Base-by-base conservation (phyloP, 2,888 invertebrate genomes). In the Trichacis sp. region DNA sequence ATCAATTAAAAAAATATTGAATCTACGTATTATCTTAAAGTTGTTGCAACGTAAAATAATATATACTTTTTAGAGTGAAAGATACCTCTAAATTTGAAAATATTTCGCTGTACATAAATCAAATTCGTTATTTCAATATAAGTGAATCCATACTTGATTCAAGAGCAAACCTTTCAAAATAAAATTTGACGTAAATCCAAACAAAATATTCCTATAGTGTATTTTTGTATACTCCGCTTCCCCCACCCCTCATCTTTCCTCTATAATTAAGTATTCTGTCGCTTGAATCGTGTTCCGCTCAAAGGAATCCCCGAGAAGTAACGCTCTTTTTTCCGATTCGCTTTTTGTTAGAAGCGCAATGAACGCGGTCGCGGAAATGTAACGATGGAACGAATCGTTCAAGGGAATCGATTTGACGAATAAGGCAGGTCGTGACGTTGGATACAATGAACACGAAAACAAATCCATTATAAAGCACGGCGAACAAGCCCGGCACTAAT, bases 401-500 rank as follows among this genome's bases (percentile, higher is more conserved):
- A 33, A 15, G 20, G 11, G 50, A 58, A 68, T 69, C 61, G 63
- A 68, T 65, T 56, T 36, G 57, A 15, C 51, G 38, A 33, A 52
- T 71, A 63, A n/a, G n/a, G n/a, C n/a, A n/a, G n/a, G n/a, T 63
- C 58, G 68, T 68, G 53, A 62, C 33, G 47, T 49, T 57, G 36
- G 58, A 48, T 58, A 64, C 65, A 65, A 63, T 58, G 66, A 57
- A 47, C 49, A 18, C 59, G 55, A 59, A 62, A 66, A 59, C 67
- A 68, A 52, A 48, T 58, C 67, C 67, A 64, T 68, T 67, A 60
- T 64, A 57, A 48, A 59, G 47, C 43, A 48, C 18, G 54, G 57
- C 56, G 75, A 77, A 80, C 77, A 79, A 80, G 78, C 78, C 77
- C 71, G 67, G 73, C 72, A 74, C 76, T 80, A 80, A 81, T 80